Evolutionary conservation across 2,797 vertebrate species (phyloP).

Genomic region (Argentina silus): DNA sequence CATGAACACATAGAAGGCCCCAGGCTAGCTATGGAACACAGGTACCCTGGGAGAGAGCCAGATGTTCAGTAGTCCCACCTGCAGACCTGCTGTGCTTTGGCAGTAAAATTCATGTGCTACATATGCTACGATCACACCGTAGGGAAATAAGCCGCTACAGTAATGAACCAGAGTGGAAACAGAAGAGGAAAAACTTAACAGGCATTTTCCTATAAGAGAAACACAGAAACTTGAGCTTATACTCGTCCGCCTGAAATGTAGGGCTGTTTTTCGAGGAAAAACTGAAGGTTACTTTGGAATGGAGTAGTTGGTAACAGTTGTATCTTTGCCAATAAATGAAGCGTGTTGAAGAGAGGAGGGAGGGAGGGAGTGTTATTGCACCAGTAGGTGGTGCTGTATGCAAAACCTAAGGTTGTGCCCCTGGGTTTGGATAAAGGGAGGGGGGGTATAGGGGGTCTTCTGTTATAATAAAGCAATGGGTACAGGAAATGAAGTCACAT

Average conservation of each 20-base stretch:
- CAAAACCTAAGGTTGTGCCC: constrained; percentile 44
- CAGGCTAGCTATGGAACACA: constrained; percentile 63
- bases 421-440: constrained; percentile 28
- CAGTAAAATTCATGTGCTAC: constrained; percentile 73
- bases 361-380: constrained; percentile 31
- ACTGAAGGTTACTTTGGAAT: not conserved
- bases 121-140: constrained; percentile 74
- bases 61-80: constrained; percentile 76
- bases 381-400: constrained; percentile 68
- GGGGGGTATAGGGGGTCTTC: constrained; percentile 21
- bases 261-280: constrained; percentile 19
- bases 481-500: constrained; percentile 65
- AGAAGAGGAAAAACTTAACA: constrained; percentile 64
- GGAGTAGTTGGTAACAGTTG: constrained; percentile 13
- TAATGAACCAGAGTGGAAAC: constrained; percentile 68
- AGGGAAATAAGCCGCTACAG: constrained; percentile 74
- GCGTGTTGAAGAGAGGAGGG: not conserved
- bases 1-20: constrained; percentile 61
- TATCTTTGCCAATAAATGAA: too few relatives aligned
- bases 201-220: constrained; percentile 60
- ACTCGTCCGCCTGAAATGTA: constrained; percentile 13
- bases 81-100: constrained; percentile 66
- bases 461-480: constrained; percentile 22
- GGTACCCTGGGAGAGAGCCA: constrained; percentile 73
- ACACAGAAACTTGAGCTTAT: constrained; percentile 28